Percentiles rank a stretch among this genome's conserved stretches.
phyloP scores from a whole-genome alignment of 2,797 vertebrate genomes.

The Perodicticus potto region DNA sequence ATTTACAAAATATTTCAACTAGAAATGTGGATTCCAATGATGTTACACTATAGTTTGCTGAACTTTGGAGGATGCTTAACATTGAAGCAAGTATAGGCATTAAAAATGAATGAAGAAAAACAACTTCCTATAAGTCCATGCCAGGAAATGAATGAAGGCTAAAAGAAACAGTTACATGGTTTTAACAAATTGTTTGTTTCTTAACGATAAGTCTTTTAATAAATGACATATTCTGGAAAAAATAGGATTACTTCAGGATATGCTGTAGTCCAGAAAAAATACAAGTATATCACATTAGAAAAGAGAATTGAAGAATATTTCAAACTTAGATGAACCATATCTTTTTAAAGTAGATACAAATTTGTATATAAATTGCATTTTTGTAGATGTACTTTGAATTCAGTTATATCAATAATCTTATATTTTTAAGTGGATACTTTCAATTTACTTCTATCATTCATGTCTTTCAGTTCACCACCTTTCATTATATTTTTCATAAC shows the following conservation, averaged over 20 bases:
- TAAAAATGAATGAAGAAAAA: conserved; percentile 46
- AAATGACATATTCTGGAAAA: background rate
- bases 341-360: background rate
- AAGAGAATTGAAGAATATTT: background rate
- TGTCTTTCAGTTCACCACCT: conserved; percentile 6
- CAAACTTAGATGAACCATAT: background rate
- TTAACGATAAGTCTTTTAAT: conserved; percentile 39
- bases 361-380: background rate
- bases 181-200: conserved; percentile 6
- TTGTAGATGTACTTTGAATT: conserved; percentile 3
- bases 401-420: background rate
- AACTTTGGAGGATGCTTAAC: background rate
- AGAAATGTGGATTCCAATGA: background rate
- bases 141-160: conserved; percentile 19
- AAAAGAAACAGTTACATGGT: background rate
- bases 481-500: conserved; percentile 5
- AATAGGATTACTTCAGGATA: background rate
- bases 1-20: background rate
- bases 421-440: conserved; percentile 8
- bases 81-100: conserved; percentile 3
- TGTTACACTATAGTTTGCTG: background rate
- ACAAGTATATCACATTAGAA: background rate
- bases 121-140: background rate
- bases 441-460: background rate
- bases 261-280: background rate